Evolutionary conservation across 2,113 vertebrate genomes (phyloP), one percentile per base, ranked within the genome.

Genomic region (Gallinago jamesoni): DNA sequence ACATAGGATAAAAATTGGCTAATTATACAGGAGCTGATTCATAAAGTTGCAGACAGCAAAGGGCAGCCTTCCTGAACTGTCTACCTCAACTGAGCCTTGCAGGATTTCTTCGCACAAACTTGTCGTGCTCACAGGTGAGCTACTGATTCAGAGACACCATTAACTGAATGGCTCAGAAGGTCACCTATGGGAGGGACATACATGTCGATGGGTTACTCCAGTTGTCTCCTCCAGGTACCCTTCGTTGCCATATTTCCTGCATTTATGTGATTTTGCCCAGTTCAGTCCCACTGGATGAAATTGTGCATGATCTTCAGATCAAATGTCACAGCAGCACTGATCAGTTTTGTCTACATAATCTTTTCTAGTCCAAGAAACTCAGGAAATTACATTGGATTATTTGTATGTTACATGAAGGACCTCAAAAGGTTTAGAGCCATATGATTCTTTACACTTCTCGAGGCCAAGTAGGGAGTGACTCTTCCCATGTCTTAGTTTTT

Each of bases 231-330:
- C 52, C 72, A 35, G 41, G 50, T 27, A 14, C 55, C 57, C 35
- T n/a, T 15, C 7, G 3, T 5, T 75, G 23, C 31, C 39, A 5
- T 17, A 22, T n/a, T 55, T 22, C 18, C 52, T 73, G 64, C 66
- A 66, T 69, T 37, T 25, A 0, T 1, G 16, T 12, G 27, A 1
- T 18, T 37, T 64, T 91, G 52, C 25, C 47, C 60, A 3, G 5
- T 50, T 50, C 43, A 15, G 2, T 37, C 50, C 37, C 23, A 12
- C 43, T 2, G 83, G 12, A 23, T 25, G 30, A 87, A 55, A 53
- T 23, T 0, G 0, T 27, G 13, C 4, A 0, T 1, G 52, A 56
- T 47, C 69, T 67, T 52, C 66, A 53, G 77, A 23, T 23, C 6
- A 39, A 75, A 20, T 0, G 1, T 52, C 84, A 37, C 17, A 2